Conservation (phyloP, 2,888 invertebrate species). For the Tethea ocularis region DNA sequence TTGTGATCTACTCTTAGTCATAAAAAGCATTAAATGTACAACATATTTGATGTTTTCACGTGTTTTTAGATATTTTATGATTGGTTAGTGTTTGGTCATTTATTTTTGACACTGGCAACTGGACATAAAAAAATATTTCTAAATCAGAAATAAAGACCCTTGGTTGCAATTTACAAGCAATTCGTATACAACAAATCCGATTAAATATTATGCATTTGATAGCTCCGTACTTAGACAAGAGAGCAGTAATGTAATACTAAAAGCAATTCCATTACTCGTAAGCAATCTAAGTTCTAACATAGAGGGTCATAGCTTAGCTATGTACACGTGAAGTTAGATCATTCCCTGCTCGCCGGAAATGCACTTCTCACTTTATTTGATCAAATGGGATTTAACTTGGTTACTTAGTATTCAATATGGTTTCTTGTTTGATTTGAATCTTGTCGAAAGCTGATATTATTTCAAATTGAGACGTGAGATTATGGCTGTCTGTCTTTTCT, state of each 20-base stretch:
- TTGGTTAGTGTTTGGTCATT: no score
- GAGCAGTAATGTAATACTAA: slow-evolving; percentile 13
- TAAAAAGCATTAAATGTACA: no score
- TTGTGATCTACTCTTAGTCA: no score
- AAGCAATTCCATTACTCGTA: slow-evolving; percentile 30
- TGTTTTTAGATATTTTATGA: no score
- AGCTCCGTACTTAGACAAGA: slow-evolving; percentile 1
- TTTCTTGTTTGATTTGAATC: slow-evolving; percentile 8
- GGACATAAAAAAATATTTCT: no score
- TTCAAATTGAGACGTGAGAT: no score
- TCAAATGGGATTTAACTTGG: slow-evolving; percentile 6
- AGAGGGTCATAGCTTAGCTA: slow-evolving; percentile 20
- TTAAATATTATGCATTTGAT: slow-evolving; percentile 28
- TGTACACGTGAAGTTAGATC: slow-evolving; percentile 6
- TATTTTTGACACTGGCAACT: no score
- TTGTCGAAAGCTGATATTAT: neutral
- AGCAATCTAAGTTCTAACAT: slow-evolving; percentile 36
- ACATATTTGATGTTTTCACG: no score
- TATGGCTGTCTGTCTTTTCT: neutral
- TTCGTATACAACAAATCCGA: slow-evolving; percentile 20
- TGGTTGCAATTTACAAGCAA: neutral
- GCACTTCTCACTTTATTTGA: slow-evolving; percentile 6
- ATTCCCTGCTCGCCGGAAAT: neutral
- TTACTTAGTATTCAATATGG: slow-evolving; percentile 7
- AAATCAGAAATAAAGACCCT: no score